phyloP scores from a whole-genome alignment of 1,140 invertebrate species.

The Pogonomyrmex barbatus region DNA sequence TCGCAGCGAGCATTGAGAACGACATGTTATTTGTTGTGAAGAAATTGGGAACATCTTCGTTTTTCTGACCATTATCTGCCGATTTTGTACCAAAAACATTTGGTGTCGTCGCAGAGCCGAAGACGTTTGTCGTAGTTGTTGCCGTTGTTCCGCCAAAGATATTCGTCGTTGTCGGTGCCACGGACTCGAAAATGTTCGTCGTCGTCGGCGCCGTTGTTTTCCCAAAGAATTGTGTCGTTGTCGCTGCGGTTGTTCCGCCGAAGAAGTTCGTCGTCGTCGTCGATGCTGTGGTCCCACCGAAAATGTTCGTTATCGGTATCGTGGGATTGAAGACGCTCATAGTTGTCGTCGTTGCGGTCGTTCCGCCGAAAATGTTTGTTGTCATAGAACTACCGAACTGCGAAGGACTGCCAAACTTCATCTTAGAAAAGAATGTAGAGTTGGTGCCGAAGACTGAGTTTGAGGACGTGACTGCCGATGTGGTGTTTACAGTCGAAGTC shows the following conservation, averaged over 20 bases:
- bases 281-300: not conserved
- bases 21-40: slow-evolving; percentile 67
- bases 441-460: slow-evolving; percentile 45
- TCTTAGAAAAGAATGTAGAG: slow-evolving; percentile 44
- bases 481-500: not conserved
- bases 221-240: slow-evolving; percentile 21
- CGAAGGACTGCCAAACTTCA: slow-evolving; percentile 17
- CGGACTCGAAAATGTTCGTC: not conserved
- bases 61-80: slow-evolving; percentile 50
- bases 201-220: not conserved
- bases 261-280: not conserved
- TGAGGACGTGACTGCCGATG: not conserved
- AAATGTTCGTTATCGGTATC: slow-evolving; percentile 6
- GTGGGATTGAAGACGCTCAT: not conserved
- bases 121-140: slow-evolving; percentile 25
- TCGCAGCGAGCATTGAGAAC: slow-evolving; percentile 79
- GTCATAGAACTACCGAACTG: slow-evolving; percentile 46
- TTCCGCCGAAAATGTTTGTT: not conserved
- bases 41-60: slow-evolving; percentile 59
- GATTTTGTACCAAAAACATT: slow-evolving; percentile 6
- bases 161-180: slow-evolving; percentile 1
- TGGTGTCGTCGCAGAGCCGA: slow-evolving; percentile 11
- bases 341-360: slow-evolving; percentile 20
- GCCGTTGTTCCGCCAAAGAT: slow-evolving; percentile 12
- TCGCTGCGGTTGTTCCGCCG: not conserved